Base-by-base conservation (phyloP, 2,113 vertebrate genomes). In the Pachypanchax playfairii region DNA sequence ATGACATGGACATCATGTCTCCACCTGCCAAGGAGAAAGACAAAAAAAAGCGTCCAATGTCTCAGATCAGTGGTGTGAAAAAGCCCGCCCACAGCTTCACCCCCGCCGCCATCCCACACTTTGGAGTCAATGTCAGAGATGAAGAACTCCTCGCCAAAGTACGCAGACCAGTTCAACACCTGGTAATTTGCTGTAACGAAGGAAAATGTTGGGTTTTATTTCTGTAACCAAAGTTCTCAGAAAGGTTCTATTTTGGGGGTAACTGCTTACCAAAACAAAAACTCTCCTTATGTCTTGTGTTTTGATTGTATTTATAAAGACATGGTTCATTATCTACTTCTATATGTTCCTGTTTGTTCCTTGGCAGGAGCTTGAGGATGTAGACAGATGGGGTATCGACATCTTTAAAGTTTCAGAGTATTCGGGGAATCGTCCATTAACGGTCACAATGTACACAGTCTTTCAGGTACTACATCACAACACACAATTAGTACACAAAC, bases 1-100 rank as follows among this genome's bases (percentile, higher is more conserved):
- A 96, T n/a, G 96, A 96, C 69, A 92, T 97, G 90, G 96, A 98
- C 72, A 90, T 96, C 75, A 91, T 94, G 73, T 85, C 93, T 0
- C 81, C 88, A 0, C 75, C 78, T 4, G 50, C 74, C 22, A 95
- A 93, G 84, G 94, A 94, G 69, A 94, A 95, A 77, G 93, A 94
- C 77, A 89, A 94, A 62, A 91, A 89, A 71, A 92, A 90, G 22
- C 68, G 66, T 1, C 94, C 93, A 25, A 92, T 95, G 95, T 94
- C 92, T 0, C 94, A 95, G 77, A 97, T 96, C 92, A 94, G 93
- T 0, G 93, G 93, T 0, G 91, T 96, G 56, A 93, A 91, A 69
- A 95, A 93, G 77, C 77, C 93, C 1, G 85, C 49, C 3, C 92
- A 92, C 46, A 56, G 87, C 73, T 76, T 96, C 0, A 77, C 87